phyloP scores from a whole-genome alignment of 2,113 vertebrate species.

The Grammomys surdaster region DNA sequence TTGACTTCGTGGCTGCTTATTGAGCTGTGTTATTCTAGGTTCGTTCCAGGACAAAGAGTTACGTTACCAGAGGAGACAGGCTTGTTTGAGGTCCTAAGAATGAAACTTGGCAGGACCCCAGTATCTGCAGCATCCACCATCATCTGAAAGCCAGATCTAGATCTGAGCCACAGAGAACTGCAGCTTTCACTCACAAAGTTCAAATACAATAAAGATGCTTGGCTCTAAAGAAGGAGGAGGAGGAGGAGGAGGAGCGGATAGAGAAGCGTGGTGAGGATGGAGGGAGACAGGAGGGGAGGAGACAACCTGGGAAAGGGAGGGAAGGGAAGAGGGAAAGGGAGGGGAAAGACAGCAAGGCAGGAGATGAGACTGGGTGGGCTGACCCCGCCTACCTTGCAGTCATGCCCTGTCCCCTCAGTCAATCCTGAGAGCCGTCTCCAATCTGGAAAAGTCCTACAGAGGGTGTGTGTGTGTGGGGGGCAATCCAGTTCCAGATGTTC shows the following conservation, averaged over 20 bases:
- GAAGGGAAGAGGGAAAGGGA: not conserved
- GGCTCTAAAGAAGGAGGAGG: not conserved
- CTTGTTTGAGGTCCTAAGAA: not conserved
- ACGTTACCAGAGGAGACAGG: not conserved
- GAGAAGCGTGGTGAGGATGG: not conserved
- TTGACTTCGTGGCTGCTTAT: not conserved
- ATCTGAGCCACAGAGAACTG: not conserved
- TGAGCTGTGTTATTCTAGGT: not conserved
- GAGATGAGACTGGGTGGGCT: not conserved
- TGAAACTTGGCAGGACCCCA: not conserved
- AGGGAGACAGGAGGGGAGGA: not conserved
- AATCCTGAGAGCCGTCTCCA: fast-evolving
- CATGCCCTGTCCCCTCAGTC: not conserved
- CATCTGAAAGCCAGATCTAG: not conserved
- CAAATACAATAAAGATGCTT: not conserved
- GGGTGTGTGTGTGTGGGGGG: not conserved
- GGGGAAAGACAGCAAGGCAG: too few species aligned
- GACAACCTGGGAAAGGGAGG: fast-evolving
- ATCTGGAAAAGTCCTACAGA: too few species aligned
- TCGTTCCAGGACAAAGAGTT: not conserved
- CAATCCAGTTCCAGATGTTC: fast-evolving
- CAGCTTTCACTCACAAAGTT: not conserved
- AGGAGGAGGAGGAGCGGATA: not conserved
- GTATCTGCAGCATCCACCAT: not conserved
- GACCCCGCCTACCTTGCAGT: not conserved